These are phyloP conservation scores for Diorhabda elongata DNA, from an alignment of 1,140 invertebrate genomes.

Conservation along the genomic window DNA sequence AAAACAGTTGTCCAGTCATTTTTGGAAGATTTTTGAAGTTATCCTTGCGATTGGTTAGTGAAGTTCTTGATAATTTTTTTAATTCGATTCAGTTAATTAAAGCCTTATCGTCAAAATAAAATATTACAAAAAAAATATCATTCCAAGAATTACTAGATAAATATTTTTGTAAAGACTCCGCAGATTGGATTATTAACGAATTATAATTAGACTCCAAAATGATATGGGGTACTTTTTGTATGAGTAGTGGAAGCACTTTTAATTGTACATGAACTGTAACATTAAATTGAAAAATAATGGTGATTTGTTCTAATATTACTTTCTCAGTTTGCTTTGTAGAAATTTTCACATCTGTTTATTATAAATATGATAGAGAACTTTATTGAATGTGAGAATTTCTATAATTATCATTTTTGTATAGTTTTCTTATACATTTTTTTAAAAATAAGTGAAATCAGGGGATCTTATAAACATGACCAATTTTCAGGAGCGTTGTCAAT, in stretches of 20 bases:
- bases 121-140: too few relatives aligned
- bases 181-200: neutral
- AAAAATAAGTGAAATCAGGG: conserved; percentile 21
- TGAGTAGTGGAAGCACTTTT: conserved; percentile 19
- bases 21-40: conserved; percentile 10
- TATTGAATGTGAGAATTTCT: conserved; percentile 35
- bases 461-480: conserved; percentile 10
- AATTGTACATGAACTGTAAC: conserved; percentile 18
- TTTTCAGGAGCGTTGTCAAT: neutral
- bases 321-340: conserved; percentile 26
- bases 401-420: conserved; percentile 32
- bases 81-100: too few relatives aligned
- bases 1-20: neutral
- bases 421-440: conserved; percentile 35
- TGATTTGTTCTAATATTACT: conserved; percentile 23
- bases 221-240: conserved; percentile 16
- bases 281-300: conserved; percentile 20
- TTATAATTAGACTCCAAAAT: conserved; percentile 18
- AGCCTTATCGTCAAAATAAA: too few relatives aligned
- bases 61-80: too few relatives aligned
- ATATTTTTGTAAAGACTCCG: neutral
- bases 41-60: conserved; percentile 4
- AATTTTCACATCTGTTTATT: conserved; percentile 33
- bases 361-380: conserved; percentile 38
- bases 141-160: too few relatives aligned